Evolutionary conservation across 2,113 vertebrate genomes (phyloP).

Genomic region (Pelodiscus sinensis): DNA sequence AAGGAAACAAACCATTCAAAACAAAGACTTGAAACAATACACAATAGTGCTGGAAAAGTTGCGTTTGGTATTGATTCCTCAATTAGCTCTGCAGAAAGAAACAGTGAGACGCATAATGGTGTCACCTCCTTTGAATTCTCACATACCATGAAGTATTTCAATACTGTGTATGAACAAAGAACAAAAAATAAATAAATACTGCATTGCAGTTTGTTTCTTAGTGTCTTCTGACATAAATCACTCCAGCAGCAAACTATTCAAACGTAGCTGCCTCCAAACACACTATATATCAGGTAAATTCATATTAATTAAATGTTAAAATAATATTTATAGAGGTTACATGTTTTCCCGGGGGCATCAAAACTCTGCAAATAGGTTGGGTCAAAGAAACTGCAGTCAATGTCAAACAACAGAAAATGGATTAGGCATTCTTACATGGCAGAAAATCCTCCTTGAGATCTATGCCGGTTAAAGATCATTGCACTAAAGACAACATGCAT

Average conservation of each 20-base stretch:
- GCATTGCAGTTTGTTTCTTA: conserved; percentile 22
- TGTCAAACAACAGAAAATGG: conserved; percentile 48
- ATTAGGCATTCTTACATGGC: background rate
- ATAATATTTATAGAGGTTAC: conserved; percentile 60
- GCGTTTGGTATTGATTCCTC: background rate
- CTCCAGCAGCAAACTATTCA: conserved; percentile 31
- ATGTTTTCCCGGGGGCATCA: conserved; percentile 52
- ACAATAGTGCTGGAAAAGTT: background rate
- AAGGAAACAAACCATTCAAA: background rate
- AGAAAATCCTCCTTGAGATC: conserved; percentile 3
- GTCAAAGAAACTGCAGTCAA: conserved; percentile 38
- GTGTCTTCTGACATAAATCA: conserved; percentile 26
- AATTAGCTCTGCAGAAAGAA: background rate
- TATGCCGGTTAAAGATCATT: background rate
- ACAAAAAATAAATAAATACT: conserved; percentile 9
- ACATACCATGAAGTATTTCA: background rate
- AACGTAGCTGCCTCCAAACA: conserved; percentile 28
- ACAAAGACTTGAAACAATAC: background rate
- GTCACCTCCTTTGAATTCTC: background rate
- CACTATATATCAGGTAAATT: conserved; percentile 48
- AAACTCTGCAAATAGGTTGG: conserved; percentile 52
- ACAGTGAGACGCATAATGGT: background rate
- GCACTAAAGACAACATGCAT: background rate
- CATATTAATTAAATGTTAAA: conserved; percentile 48
- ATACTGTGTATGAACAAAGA: background rate